These are phyloP conservation scores for Siderastrea siderea DNA, from an alignment of 92 coral and sea anemone species.

Conservation along the genomic window DNA sequence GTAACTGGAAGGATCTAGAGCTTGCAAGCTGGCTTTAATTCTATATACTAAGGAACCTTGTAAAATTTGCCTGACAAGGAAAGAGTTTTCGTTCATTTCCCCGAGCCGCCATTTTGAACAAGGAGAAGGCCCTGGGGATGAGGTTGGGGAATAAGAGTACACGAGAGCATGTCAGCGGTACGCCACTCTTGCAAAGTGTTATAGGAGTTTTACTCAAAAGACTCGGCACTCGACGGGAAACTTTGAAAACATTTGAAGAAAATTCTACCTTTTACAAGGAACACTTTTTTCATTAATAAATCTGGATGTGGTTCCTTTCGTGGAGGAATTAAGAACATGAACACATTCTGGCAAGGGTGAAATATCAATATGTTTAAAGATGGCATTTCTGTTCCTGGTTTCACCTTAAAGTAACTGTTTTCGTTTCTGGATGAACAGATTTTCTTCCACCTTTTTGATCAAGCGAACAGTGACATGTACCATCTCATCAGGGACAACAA, in stretches of 20 bases:
- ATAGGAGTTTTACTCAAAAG: constrained; percentile 18
- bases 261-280: background rate
- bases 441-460: background rate
- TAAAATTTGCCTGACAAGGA: background rate
- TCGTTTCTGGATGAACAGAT: background rate
- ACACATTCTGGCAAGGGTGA: background rate
- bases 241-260: constrained; percentile 15
- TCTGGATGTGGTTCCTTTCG: background rate
- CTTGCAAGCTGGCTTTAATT: background rate
- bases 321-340: background rate
- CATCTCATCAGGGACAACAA: background rate
- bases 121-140: too few species aligned
- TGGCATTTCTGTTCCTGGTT: background rate
- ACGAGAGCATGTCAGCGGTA: constrained; percentile 26
- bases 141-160: background rate
- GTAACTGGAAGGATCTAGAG: background rate
- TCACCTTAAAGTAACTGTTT: background rate
- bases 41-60: too few species aligned
- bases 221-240: constrained; percentile 64
- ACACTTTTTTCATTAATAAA: too few species aligned
- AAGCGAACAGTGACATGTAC: background rate
- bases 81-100: too few species aligned
- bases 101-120: too few species aligned
- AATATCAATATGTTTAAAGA: background rate
- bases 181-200: constrained; percentile 4